Conservation (phyloP, 2,888 invertebrate genomes). For the Andrena bicolor region DNA sequence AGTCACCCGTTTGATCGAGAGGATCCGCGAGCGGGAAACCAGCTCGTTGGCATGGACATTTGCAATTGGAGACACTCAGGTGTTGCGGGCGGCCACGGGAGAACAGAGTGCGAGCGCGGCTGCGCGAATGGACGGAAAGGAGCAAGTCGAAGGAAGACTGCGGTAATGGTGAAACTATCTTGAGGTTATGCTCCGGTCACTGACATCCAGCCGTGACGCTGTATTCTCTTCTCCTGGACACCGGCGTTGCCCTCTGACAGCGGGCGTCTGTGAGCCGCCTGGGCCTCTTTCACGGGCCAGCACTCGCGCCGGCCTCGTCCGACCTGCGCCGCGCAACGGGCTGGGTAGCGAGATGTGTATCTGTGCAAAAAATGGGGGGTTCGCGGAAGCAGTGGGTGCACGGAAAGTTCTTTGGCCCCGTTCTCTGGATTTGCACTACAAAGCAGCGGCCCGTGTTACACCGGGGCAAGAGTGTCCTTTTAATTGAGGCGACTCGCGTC, state of each 20-base stretch:
- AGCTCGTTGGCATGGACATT: slow-evolving; percentile 43
- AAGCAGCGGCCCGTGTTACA: not conserved
- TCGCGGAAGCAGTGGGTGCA: slow-evolving; percentile 23
- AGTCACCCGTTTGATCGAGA: slow-evolving; percentile 19
- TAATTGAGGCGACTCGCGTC: not conserved
- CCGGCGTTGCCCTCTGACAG: slow-evolving; percentile 67
- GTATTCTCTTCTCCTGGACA: slow-evolving; percentile 70
- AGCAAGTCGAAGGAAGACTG: slow-evolving; percentile 66
- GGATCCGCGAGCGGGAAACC: slow-evolving; percentile 14
- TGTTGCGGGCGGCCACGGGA: slow-evolving; percentile 49
- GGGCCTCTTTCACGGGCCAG: slow-evolving; percentile 38
- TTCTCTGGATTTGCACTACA: not conserved
- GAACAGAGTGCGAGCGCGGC: slow-evolving; percentile 50
- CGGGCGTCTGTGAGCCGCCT: slow-evolving; percentile 43
- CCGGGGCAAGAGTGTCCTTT: not conserved
- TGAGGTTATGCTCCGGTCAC: slow-evolving; percentile 83
- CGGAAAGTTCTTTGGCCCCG: slow-evolving; percentile 2
- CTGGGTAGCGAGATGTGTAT: slow-evolving; percentile 39
- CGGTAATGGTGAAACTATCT: slow-evolving; percentile 81
- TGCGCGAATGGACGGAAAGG: slow-evolving; percentile 46
- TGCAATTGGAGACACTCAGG: slow-evolving; percentile 60
- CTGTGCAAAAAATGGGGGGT: slow-evolving; percentile 26
- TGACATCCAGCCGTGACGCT: slow-evolving; percentile 80
- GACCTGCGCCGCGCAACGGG: not conserved
- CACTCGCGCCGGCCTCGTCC: slow-evolving; percentile 5